Evolutionary conservation across 2,888 invertebrate species (phyloP), one percentile per base, ranked within the genome.

Genomic region (Acanthosepion lycidas): DNA sequence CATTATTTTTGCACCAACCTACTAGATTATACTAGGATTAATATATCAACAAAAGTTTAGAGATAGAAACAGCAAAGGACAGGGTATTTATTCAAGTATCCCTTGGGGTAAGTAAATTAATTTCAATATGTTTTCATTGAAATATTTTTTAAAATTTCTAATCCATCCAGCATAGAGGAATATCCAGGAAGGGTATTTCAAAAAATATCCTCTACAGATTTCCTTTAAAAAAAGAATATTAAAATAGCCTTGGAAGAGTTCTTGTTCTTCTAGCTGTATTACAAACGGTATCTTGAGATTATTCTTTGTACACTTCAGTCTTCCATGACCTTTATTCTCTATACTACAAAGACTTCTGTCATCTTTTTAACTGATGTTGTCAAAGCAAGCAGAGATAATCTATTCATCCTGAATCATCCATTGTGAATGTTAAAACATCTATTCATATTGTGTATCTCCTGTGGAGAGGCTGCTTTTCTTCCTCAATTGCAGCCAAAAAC

Each of bases 351-450:
- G n/a, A 78, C n/a, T 78, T 78, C 12, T 78, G 9, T n/a, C 9
- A 78, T 78, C n/a, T 78, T 78, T 78, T 78, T 78, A 78, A 78
- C 12, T 78, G 78, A n/a, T 78, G 78, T n/a, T n/a, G n/a, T 78
- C n/a, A 15, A n/a, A 78, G 78, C 78, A 78, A 78, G 78, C 78
- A n/a, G n/a, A n/a, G n/a, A 15, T 78, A 78, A 78, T 78, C 78
- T 78, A 78, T 78, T 78, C 15, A 15, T 78, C n/a, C 2, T 78
- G n/a, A n/a, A 12, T 78, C 78, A 78, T 78, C n/a, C n/a, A n/a
- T 78, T 78, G 78, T 20, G n/a, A 23, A 78, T n/a, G n/a, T 59
- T 59, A 23, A 59, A 59, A 23, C 59, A 59, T 59, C 23, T 23
- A 59, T 78, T 78, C 15, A 78, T n/a, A 5, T 78, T n/a, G 9